Base-by-base conservation (phyloP, 2,888 invertebrate genomes). In the Axea sp. region DNA sequence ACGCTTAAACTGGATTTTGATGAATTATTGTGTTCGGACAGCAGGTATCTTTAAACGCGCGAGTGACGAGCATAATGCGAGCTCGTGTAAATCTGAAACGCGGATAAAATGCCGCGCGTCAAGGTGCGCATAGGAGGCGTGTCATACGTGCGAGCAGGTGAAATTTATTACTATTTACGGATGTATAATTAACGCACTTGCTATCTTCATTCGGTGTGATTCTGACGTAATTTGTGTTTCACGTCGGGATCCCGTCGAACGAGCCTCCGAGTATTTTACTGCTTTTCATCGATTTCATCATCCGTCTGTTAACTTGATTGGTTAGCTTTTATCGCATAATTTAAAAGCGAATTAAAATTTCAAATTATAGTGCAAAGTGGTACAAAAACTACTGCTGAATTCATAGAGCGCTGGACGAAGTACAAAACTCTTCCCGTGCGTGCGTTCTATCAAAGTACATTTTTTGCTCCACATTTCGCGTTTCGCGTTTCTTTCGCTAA, bases 131-230 rank as follows among this genome's bases (percentile, higher is more conserved):
- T 24, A 51, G 59, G 47, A 53, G 65, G 65, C 60, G 74, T 67
- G 74, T 65, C 64, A 26, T 33, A 9, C 33, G 55, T 15, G 64
- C 33, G 37, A 59, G 28, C 49, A 49, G 60, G 57, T 47, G 30
- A 65, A 69, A 75, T 75, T 65, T 71, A 71, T 71, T 39, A 71
- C 69, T 71, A 67, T 71, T 69, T 69, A 64, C 69, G 74, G 65
- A 74, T 71, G 60, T 71, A 51, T 65, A 74, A 74, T 69, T 65
- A 71, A 64, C 45, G 53, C 59, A 37, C 65, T 60, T 59, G 69
- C 41, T 74, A 64, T 68, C 69, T 74, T 64, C 68, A 69, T 74
- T 71, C 60, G 55, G 65, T 26, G 26, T 24, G 41, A 60, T 55
- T 60, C 65, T 65, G 74, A 74, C 49, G 69, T 62, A 69, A 64